Conservation (phyloP, 2,113 vertebrate species). For the Campylorhamphus procurvoides region DNA sequence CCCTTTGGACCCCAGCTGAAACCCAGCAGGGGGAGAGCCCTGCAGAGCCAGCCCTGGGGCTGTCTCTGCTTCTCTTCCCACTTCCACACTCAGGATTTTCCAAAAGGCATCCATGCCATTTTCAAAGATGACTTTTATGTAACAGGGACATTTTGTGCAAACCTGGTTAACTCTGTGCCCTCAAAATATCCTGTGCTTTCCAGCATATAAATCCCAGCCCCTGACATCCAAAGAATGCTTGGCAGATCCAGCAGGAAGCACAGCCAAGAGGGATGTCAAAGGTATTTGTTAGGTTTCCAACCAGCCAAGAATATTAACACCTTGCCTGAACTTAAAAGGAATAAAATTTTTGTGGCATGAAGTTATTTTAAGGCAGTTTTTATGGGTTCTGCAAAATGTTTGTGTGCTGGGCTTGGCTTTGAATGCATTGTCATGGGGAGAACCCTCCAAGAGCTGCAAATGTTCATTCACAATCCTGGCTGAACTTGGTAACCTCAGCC, state of each 20-base stretch:
- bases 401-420: conserved; percentile 23
- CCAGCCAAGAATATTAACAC: conserved; percentile 67
- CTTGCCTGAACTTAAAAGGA: conserved; percentile 55
- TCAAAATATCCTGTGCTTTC: conserved; percentile 54
- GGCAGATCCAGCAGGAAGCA: conserved; percentile 58
- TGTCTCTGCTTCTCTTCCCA: not conserved
- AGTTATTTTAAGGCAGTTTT: not conserved
- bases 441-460: not conserved
- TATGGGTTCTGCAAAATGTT: not conserved
- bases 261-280: conserved; percentile 72
- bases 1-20: not conserved
- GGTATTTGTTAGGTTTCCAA: conserved; percentile 59
- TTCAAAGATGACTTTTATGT: not conserved
- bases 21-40: not conserved
- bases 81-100: not conserved
- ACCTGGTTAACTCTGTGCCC: conserved; percentile 17
- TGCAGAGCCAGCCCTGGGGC: not conserved
- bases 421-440: not conserved
- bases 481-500: not conserved
- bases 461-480: not conserved
- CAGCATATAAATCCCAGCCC: conserved; percentile 70
- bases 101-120: not conserved
- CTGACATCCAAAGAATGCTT: conserved; percentile 76
- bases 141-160: conserved; percentile 42
- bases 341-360: not conserved